Evolutionary conservation across 2,113 vertebrate genomes (phyloP).

Genomic region (Oncorhynchus kisutch): DNA sequence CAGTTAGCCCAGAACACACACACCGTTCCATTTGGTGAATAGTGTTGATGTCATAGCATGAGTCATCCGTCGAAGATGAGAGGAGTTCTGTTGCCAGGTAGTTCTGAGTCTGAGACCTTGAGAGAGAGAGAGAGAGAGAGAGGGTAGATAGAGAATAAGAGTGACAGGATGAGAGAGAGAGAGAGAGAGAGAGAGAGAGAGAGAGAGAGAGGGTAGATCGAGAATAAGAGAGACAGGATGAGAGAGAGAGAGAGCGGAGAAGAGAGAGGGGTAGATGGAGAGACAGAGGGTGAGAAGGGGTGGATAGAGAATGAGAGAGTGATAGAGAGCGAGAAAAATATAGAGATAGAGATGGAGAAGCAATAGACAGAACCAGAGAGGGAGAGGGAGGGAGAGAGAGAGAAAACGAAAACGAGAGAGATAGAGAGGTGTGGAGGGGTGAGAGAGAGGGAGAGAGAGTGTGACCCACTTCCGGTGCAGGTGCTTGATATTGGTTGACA

Average conservation of each 20-base stretch:
- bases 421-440: background rate
- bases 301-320: background rate
- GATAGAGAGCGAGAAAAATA: background rate
- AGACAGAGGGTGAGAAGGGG: background rate
- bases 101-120: background rate
- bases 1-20: background rate
- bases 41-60: background rate
- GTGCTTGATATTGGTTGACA: background rate
- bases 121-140: too few relatives aligned
- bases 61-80: background rate
- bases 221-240: background rate
- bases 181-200: conserved; percentile 1
- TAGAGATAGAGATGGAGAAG: background rate
- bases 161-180: too few relatives aligned
- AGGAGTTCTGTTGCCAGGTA: background rate
- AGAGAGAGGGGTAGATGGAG: background rate
- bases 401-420: background rate
- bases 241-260: background rate
- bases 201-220: background rate
- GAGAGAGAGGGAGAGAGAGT: background rate
- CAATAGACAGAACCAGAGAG: background rate
- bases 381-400: background rate
- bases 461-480: background rate
- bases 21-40: background rate
- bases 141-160: too few relatives aligned